A percentile compares a stretch with the other conserved stretches of the same genome.
Evolutionary conservation across 2,888 invertebrate species (phyloP).

Genomic region (Drosophila mimica): DNA sequence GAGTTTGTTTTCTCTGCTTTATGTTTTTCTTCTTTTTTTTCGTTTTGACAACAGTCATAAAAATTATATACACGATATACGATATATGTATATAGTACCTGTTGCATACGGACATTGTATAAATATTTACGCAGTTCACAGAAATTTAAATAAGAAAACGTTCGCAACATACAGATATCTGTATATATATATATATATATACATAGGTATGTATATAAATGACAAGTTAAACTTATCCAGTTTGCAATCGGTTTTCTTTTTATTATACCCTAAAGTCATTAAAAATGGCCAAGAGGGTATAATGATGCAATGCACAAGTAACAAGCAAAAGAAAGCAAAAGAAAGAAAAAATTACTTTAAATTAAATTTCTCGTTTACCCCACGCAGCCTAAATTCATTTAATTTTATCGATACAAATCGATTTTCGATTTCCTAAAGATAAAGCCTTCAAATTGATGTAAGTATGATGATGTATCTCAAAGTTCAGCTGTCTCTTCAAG

Average conservation of each 20-base stretch:
- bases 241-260: constrained; percentile 14
- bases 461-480: not conserved
- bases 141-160: constrained; percentile 49
- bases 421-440: not conserved
- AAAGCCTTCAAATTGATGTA: not conserved
- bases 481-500: not conserved
- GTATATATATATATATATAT: not conserved
- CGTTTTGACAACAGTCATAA: constrained; percentile 36
- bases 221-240: constrained; percentile 16
- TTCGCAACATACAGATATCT: not conserved
- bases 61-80: constrained; percentile 12
- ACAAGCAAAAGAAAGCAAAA: not conserved
- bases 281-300: not conserved
- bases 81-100: not conserved
- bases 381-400: not conserved
- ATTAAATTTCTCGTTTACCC: not conserved
- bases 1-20: constrained; percentile 12
- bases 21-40: not conserved
- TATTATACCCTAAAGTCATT: not conserved
- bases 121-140: constrained; percentile 52
- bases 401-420: not conserved
- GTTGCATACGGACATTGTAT: constrained; percentile 16
- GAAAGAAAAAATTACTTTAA: not conserved
- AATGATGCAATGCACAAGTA: not conserved
- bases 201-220: not conserved